phyloP scores from a whole-genome alignment of 2,113 vertebrate species.

The Piaya cayana region DNA sequence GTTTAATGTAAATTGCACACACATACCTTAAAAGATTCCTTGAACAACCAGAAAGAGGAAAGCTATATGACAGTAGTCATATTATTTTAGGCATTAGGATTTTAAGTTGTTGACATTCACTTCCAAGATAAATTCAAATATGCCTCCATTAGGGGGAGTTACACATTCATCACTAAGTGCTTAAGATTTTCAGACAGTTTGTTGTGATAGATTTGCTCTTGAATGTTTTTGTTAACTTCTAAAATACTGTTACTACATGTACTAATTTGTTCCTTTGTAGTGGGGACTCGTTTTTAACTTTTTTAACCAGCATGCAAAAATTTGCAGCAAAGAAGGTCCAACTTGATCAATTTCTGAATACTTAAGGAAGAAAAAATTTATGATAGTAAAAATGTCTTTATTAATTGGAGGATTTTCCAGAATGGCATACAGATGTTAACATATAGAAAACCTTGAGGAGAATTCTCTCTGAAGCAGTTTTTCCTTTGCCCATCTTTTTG shows the following conservation, averaged over 20 bases:
- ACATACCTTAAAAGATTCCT: background rate
- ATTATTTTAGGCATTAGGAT: background rate
- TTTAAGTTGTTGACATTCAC: background rate
- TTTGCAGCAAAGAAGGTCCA: background rate
- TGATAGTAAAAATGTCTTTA: background rate
- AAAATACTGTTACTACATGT: background rate
- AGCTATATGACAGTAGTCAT: background rate
- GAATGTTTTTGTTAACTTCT: background rate
- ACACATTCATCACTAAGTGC: constrained; percentile 32
- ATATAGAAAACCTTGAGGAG: background rate
- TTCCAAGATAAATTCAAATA: constrained; percentile 52
- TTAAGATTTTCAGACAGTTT: constrained; percentile 6
- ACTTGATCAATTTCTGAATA: background rate
- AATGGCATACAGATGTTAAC: background rate
- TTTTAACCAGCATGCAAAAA: background rate
- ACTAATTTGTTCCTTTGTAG: background rate
- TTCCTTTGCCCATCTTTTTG: background rate
- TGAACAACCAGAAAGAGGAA: background rate
- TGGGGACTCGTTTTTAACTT: background rate
- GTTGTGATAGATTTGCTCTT: background rate
- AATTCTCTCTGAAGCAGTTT: background rate
- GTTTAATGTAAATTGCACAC: background rate
- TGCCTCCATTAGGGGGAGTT: constrained; percentile 66
- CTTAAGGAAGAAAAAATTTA: background rate
- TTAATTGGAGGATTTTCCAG: background rate